Evolutionary conservation across 2,113 vertebrate species (phyloP), one percentile per base, ranked within the genome.

Genomic region (Oryzias melastigma): DNA sequence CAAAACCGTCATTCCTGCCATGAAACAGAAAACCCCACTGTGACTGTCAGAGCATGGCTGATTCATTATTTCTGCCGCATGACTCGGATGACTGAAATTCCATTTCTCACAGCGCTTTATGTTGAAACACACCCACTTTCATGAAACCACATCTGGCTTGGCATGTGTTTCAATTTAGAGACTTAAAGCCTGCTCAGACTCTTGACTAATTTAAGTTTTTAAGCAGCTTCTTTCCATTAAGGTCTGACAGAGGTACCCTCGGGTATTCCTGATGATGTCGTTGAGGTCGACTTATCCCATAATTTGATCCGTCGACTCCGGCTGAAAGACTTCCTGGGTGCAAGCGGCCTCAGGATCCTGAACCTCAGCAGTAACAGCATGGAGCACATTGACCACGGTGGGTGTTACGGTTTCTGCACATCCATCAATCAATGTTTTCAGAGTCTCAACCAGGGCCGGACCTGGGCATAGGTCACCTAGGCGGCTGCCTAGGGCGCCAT

Each of bases 321-420:
- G 84, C 86, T 92, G 75, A 96, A 91, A 82, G 91, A 93, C 57
- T 99, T 98, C 81, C 89, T 93, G 65, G 92, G 87, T 25, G 88
- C 92, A 45, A 93, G 89, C 63, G 92, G 95, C 58, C 78, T 99
- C 67, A 94, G 94, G 86, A 89, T 88, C 78, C 62, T 99, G 68
- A 97, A 96, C 80, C 85, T 98, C 64, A 97, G 94, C 65, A 90
- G 89, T 77, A 99, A 99, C 49, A 91, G 90, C 76, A 91, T 99
- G 85, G 60, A 91, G 77, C 91, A 83, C 60, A 92, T 98, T 56
- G 94, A 97, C 77, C 93, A 90, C 84, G 94, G 97, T 99, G 89
- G 20, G 4, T 42, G 13, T 20, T 18, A 15, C 27, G 17, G 20
- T 52, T 35, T 10, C 35, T 27, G 22, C 7, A 40, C 18, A 45